Base-by-base conservation (phyloP, 35 echinoderm and acorn worm genomes). In the Ophiothrix spiculata region DNA sequence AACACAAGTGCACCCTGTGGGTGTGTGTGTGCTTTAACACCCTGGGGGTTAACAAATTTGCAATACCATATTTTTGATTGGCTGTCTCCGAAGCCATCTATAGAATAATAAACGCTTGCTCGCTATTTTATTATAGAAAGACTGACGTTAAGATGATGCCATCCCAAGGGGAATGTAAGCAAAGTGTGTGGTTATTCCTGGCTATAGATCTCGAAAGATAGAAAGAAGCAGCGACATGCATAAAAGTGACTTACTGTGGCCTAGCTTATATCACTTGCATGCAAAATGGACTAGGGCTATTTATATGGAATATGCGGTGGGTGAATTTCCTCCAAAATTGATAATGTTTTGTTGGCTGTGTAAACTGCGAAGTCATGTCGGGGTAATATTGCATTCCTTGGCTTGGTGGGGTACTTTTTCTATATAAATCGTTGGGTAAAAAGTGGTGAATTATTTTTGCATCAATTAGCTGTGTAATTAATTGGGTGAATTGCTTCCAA, bases 41-140 rank as follows among this genome's bases (percentile, higher is more conserved):
- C 60, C 60, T 28, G 16, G 60, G 25, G 60, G 60, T 69, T 69
- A 69, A 69, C 60, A 69, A 69, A 69, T 69, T 69, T 69, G 60
- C 60, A 69, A 69, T 69, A 69, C 60, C 60, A 69, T 69, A 69
- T 69, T 69, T 69, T 25, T 69, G 60, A 69, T 69, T 69, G 29
- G 60, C 60, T 69, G 60, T 69, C 60, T 10, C 4, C 16, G 60
- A 69, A 25, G 60, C 60, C n/a, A 69, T 69, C 60, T 25, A 69
- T 28, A 69, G 60, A 69, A 69, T 69, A 69, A 69, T 69, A 69
- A 69, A 69, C 16, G 60, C 60, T 69, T n/a, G 60, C n/a, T n/a
- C 60, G 60, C 60, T 69, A 69, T 69, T 69, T 69, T 28, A 69
- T 69, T 69, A 69, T 69, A 25, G 60, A 69, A 69, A 15, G 60